These are phyloP conservation scores for Thaleichthys pacificus DNA, from an alignment of 2,797 vertebrate species.

Conservation along the genomic window DNA sequence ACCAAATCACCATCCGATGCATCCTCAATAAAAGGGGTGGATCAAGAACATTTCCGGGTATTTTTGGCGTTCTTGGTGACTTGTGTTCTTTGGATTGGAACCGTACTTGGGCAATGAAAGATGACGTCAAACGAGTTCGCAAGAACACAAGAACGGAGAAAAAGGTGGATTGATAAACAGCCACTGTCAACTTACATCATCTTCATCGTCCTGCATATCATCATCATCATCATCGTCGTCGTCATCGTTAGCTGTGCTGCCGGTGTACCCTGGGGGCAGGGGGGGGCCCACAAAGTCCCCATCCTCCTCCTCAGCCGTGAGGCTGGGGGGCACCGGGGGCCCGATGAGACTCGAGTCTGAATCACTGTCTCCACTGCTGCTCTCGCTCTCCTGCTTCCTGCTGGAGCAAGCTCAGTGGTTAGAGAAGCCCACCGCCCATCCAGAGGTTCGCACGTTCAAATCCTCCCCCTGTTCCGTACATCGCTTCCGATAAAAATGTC, in stretches of 20 bases:
- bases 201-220: constrained; percentile 66
- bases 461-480: no score
- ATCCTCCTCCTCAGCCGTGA: constrained; percentile 48
- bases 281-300: constrained; percentile 79
- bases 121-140: no score
- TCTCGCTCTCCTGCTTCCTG: constrained; percentile 59
- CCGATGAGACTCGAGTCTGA: constrained; percentile 79
- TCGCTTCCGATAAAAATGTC: no score
- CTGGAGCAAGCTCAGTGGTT: neutral
- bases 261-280: constrained; percentile 77
- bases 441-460: no score
- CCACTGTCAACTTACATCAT: constrained; percentile 58
- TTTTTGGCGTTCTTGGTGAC: no score
- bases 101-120: no score
- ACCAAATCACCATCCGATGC: no score
- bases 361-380: constrained; percentile 67
- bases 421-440: no score
- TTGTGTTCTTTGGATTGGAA: no score
- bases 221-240: constrained; percentile 65
- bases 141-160: no score
- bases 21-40: no score
- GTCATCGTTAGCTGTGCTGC: constrained; percentile 65
- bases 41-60: no score
- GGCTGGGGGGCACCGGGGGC: constrained; percentile 71
- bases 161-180: neutral